Evolutionary conservation across 30 jellyfish, hydroid and myxozoan genomes (phyloP), one percentile per base, ranked within the genome.

Genomic region (Aurelia sp.): DNA sequence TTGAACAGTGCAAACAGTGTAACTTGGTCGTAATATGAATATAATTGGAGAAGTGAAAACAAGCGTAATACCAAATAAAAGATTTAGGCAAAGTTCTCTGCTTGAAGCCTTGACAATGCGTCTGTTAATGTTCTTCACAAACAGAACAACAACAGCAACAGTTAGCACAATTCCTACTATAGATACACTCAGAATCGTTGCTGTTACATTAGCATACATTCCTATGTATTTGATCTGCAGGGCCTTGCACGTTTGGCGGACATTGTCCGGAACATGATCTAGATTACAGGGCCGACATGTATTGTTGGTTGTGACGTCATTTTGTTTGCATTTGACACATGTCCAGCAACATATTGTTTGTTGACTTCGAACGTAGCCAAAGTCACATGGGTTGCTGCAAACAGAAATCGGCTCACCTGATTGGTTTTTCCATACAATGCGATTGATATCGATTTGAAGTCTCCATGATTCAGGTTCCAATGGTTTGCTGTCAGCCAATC

Each of bases 81-180:
- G 85, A 52, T 74, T 85, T 79, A 90, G 58, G 90, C 99, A 89
- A 17, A 95, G 80, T 47, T 95, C 97, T 66, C 99, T 76, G 47
- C 99, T 96, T 31, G 96, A 95, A 13, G 97, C 92, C 41, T 74
- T 83, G 18, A 95, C 95, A 40, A 86, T 19, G 21, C 97, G 76
- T 77, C 50, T 38, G 12, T 85, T 63, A 90, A 76, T 75, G 85
- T 95, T 50, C 82, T 82, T 82, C n/a, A 90, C 62, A 48, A 95
- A 80, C 76, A 95, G 66, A 17, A 52, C 90, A 69, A 73, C 88
- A 55, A 90, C 97, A 63, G 90, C 85, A 55, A 82, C 57, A 20
- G 94, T 85, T 11, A 83, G 63, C 5, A 80, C 8, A 41, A 90
- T 13, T 17, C 99, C 99, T 38, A 86, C 8, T 38, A 62, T 0